These are phyloP conservation scores for Ctenochaetus hawaiiensis DNA, from an alignment of 2,797 vertebrate species.

Conservation along the genomic window DNA sequence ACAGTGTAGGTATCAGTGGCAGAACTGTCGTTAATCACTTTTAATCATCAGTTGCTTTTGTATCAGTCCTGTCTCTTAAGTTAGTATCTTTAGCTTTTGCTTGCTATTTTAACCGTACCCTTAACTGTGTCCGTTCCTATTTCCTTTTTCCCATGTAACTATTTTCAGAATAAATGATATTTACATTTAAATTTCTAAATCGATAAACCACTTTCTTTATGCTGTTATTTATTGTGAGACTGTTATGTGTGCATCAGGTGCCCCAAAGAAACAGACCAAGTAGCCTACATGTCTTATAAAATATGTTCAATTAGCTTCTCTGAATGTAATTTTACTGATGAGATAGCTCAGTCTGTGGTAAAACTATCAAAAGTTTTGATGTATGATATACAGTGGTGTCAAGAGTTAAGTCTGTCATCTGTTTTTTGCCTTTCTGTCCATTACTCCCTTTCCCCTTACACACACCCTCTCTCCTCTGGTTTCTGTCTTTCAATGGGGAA, in stretches of 20 bases:
- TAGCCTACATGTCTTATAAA: constrained; percentile 2
- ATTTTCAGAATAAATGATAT: neutral
- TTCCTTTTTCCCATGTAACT: constrained; percentile 21
- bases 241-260: constrained; percentile 11
- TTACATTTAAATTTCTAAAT: neutral
- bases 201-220: neutral
- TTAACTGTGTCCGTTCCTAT: constrained; percentile 17
- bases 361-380: constrained; percentile 27
- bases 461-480: constrained; percentile 29
- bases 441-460: neutral
- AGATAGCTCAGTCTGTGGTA: constrained; percentile 28
- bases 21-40: neutral
- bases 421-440: constrained; percentile 21
- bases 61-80: constrained; percentile 13
- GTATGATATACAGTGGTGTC: neutral
- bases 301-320: constrained; percentile 17
- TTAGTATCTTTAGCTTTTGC: constrained; percentile 23
- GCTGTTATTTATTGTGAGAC: neutral
- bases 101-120: constrained; percentile 33
- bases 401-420: constrained; percentile 32
- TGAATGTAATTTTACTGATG: constrained; percentile 27
- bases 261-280: constrained; percentile 7
- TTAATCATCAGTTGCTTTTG: constrained; percentile 8
- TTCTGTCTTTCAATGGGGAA: constrained; percentile 37
- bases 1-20: too few relatives aligned